A percentile compares a stretch with the other conserved stretches of the same genome.
Evolutionary conservation across 2,888 invertebrate species (phyloP).

Genomic region (Antheraea yamamai): DNA sequence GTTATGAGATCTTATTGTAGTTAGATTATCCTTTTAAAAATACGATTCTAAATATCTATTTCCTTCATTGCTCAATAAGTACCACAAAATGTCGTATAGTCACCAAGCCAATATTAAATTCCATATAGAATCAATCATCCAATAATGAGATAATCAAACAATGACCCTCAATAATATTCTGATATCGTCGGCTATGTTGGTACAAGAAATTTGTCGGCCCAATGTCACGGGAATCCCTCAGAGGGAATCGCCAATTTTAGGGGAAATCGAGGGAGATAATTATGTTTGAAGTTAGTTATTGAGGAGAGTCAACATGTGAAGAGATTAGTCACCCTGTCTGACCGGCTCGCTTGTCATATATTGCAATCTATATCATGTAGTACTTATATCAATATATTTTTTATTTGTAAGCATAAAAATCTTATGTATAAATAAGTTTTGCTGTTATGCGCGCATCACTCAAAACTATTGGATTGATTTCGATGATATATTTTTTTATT

Average conservation of each 20-base stretch:
- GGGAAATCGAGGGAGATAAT: conserved; percentile 79
- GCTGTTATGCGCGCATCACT: too few relatives aligned
- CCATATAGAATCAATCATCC: conserved; percentile 75
- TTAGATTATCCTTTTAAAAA: not conserved
- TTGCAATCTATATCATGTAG: conserved; percentile 2
- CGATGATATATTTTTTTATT: too few relatives aligned
- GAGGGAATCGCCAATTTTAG: conserved; percentile 75
- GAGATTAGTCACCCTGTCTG: conserved; percentile 52
- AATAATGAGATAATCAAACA: conserved; percentile 79
- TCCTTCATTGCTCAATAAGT: not conserved
- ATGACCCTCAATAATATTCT: conserved; percentile 72
- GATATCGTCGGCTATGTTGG: conserved; percentile 67
- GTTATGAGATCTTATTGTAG: not conserved
- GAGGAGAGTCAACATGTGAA: conserved; percentile 72
- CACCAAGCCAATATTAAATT: conserved; percentile 48
- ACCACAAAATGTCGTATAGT: not conserved
- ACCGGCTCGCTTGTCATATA: conserved; percentile 2
- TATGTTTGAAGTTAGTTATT: conserved; percentile 82
- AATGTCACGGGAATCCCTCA: conserved; percentile 68
- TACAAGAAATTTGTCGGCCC: conserved; percentile 77
- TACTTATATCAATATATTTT: not conserved
- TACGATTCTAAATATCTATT: not conserved
- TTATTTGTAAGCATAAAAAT: not conserved
- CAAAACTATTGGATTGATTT: too few relatives aligned
- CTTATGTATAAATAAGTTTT: too few relatives aligned